Evolutionary conservation across 2,888 invertebrate genomes (phyloP).

Genomic region (Escarpia spicata): DNA sequence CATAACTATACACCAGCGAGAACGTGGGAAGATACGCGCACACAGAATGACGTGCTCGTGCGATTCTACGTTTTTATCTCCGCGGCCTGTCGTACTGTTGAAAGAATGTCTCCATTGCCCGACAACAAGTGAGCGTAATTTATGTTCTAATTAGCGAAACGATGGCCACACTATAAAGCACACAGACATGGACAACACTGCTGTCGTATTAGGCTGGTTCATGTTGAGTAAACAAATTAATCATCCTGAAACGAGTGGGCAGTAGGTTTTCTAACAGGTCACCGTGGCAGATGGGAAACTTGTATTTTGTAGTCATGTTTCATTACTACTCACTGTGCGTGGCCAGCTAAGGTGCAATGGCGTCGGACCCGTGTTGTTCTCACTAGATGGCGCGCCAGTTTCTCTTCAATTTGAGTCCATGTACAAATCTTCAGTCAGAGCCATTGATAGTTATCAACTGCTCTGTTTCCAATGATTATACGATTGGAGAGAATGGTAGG

Average conservation of each 20-base stretch:
- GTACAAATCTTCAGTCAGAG: too few species aligned
- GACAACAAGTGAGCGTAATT: neutral
- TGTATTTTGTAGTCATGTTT: neutral
- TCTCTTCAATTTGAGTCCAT: too few species aligned
- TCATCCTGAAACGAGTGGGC: neutral
- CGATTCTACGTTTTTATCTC: neutral
- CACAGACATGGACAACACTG: neutral
- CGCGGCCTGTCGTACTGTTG: neutral
- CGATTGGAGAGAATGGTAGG: too few species aligned
- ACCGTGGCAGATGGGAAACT: neutral
- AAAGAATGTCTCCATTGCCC: neutral
- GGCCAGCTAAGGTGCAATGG: neutral
- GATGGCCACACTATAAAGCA: neutral
- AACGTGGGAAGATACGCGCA: neutral
- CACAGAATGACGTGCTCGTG: neutral
- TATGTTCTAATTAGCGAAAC: neutral
- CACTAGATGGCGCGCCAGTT: too few species aligned
- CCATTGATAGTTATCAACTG: too few species aligned
- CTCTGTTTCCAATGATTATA: too few species aligned
- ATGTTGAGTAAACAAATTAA: neutral
- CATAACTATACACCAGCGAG: neutral
- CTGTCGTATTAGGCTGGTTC: neutral
- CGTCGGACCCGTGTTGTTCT: neutral
- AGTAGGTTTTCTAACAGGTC: neutral
- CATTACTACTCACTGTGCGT: neutral